These are phyloP conservation scores for Petrocephalus microphthalmus DNA, from an alignment of 2,113 vertebrate genomes.

Conservation along the genomic window DNA sequence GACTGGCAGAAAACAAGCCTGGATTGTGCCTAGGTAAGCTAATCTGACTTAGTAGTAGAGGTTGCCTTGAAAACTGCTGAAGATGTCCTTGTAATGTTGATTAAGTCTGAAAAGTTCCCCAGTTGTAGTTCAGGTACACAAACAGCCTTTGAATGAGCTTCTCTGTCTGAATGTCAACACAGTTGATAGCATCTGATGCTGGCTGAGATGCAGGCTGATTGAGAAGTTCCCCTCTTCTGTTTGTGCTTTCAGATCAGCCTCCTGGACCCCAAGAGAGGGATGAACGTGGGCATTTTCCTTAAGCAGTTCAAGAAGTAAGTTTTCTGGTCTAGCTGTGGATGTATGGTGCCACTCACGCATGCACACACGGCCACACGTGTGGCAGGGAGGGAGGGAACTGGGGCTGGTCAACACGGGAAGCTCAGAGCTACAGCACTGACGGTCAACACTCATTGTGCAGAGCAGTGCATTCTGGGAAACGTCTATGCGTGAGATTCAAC, in stretches of 20 bases:
- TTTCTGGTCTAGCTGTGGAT: background rate
- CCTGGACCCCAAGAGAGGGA: slow-evolving; percentile 90
- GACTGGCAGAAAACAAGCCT: background rate
- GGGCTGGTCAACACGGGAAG: background rate
- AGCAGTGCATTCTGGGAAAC: background rate
- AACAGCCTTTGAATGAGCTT: background rate
- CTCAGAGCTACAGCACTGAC: background rate
- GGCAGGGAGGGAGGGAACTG: background rate
- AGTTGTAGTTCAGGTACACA: background rate
- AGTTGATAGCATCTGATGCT: background rate
- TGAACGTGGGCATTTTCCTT: slow-evolving; percentile 96
- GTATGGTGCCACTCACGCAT: background rate
- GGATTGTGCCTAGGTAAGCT: background rate
- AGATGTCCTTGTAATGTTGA: background rate
- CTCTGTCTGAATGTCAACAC: background rate
- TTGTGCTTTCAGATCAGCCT: slow-evolving; percentile 70
- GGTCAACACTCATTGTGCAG: background rate
- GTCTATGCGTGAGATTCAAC: background rate
- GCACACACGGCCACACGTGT: background rate
- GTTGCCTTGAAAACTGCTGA: background rate
- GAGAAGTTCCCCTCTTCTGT: slow-evolving; percentile 3
- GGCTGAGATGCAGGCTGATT: background rate
- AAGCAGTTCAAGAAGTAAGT: slow-evolving; percentile 98
- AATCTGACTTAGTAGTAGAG: background rate
- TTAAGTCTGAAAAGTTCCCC: background rate